A percentile compares a stretch with the other conserved stretches of the same genome.
Evolutionary conservation across 2,888 invertebrate species (phyloP).

Genomic region (Drosophila ezoana): DNA sequence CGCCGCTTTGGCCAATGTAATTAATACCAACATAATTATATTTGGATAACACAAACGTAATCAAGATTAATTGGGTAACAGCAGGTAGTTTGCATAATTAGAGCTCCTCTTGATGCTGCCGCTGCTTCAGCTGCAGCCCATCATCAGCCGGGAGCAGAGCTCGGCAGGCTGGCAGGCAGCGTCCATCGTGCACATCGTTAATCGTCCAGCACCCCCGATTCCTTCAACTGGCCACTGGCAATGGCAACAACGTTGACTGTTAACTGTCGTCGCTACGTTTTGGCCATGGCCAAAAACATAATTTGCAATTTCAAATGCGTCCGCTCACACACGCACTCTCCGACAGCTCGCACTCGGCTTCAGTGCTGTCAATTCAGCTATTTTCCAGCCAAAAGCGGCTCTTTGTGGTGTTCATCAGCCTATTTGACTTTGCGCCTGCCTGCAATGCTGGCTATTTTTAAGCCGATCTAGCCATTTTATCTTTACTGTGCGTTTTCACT

Average conservation of each 20-base stretch:
- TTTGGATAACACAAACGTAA: slow-evolving; percentile 81
- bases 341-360: background rate
- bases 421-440: too few relatives aligned
- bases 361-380: too few relatives aligned
- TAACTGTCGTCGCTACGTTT: slow-evolving; percentile 31
- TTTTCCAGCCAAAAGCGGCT: too few relatives aligned
- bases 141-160: background rate
- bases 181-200: slow-evolving; percentile 8
- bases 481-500: too few relatives aligned
- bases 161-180: background rate
- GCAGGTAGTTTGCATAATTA: slow-evolving; percentile 81
- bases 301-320: slow-evolving; percentile 70
- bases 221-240: slow-evolving; percentile 20
- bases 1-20: slow-evolving; percentile 63
- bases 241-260: slow-evolving; percentile 26
- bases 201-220: background rate
- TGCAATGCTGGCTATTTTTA: too few relatives aligned
- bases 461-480: too few relatives aligned
- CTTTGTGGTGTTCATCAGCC: too few relatives aligned
- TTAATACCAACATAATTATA: slow-evolving; percentile 81
- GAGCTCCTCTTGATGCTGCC: slow-evolving; percentile 35
- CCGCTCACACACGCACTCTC: background rate
- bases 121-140: background rate
- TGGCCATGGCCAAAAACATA: slow-evolving; percentile 61
- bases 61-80: slow-evolving; percentile 81